Percentiles rank a stretch among this genome's conserved stretches.
These are phyloP conservation scores for Nematolebias whitei DNA, from an alignment of 2,113 vertebrate species.

Conservation along the genomic window DNA sequence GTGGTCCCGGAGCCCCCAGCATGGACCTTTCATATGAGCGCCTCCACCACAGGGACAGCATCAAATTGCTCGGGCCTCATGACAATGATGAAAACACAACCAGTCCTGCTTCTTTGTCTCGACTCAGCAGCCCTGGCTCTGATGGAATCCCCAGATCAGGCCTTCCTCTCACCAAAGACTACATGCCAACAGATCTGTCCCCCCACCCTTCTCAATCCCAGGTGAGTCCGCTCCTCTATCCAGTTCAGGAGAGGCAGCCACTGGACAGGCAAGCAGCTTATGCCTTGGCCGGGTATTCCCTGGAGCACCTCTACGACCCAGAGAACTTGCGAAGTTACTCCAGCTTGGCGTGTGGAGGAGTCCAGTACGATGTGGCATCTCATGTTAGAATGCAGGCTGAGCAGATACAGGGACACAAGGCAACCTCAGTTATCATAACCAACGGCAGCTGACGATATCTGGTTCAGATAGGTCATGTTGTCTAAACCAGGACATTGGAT, in stretches of 20 bases:
- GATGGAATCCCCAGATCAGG: slow-evolving; percentile 80
- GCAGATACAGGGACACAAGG: slow-evolving; percentile 94
- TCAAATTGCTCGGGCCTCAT: slow-evolving; percentile 81
- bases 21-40: slow-evolving; percentile 79
- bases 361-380: slow-evolving; percentile 93
- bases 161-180: slow-evolving; percentile 93
- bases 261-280: slow-evolving; percentile 95
- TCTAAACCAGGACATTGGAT: slow-evolving; percentile 43
- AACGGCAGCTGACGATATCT: slow-evolving; percentile 92
- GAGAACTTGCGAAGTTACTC: slow-evolving; percentile 95
- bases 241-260: slow-evolving; percentile 75
- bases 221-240: slow-evolving; percentile 86
- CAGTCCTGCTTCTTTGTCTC: slow-evolving; percentile 90
- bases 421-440: slow-evolving; percentile 98
- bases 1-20: slow-evolving; percentile 72
- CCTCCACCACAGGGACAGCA: slow-evolving; percentile 60
- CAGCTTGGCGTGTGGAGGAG: slow-evolving; percentile 82
- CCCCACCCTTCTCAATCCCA: slow-evolving; percentile 85
- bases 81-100: slow-evolving; percentile 80
- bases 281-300: slow-evolving; percentile 93
- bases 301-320: slow-evolving; percentile 95
- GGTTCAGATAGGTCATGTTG: slow-evolving; percentile 29
- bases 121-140: slow-evolving; percentile 90
- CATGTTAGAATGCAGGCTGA: slow-evolving; percentile 98
- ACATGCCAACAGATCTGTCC: slow-evolving; percentile 90